Evolutionary conservation across 2,113 vertebrate genomes (phyloP).

Genomic region (Microtus ochrogaster): DNA sequence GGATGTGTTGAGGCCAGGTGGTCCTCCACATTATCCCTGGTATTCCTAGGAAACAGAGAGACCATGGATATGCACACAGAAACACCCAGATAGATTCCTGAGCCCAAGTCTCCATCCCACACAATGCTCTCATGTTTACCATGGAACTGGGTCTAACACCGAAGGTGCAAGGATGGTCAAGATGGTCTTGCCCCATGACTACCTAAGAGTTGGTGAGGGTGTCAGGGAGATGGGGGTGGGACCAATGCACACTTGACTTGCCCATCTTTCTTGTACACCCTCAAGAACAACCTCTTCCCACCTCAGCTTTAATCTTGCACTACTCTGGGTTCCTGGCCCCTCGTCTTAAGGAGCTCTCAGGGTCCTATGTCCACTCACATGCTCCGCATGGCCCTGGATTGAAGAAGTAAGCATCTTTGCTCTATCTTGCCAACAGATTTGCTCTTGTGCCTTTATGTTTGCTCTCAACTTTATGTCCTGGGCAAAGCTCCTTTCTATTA

Average conservation of each 20-base stretch:
- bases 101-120: fast-evolving
- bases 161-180: background rate
- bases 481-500: too few relatives aligned
- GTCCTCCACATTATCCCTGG: background rate
- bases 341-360: background rate
- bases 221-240: background rate
- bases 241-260: fast-evolving
- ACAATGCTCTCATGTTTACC: background rate
- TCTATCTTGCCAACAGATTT: background rate
- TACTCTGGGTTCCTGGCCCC: background rate
- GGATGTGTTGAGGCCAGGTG: too few relatives aligned
- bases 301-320: background rate
- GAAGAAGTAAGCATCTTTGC: background rate
- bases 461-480: fast-evolving
- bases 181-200: background rate
- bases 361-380: background rate
- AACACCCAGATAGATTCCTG: background rate
- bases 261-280: background rate
- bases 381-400: too few relatives aligned
- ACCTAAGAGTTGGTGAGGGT: background rate
- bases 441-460: background rate
- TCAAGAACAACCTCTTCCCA: too few relatives aligned
- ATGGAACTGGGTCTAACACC: background rate
- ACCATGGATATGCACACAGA: background rate
- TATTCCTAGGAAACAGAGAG: background rate